These are phyloP conservation scores for Cyprinodon brontotheroides DNA, from an alignment of 2,113 vertebrate species.

Conservation along the genomic window DNA sequence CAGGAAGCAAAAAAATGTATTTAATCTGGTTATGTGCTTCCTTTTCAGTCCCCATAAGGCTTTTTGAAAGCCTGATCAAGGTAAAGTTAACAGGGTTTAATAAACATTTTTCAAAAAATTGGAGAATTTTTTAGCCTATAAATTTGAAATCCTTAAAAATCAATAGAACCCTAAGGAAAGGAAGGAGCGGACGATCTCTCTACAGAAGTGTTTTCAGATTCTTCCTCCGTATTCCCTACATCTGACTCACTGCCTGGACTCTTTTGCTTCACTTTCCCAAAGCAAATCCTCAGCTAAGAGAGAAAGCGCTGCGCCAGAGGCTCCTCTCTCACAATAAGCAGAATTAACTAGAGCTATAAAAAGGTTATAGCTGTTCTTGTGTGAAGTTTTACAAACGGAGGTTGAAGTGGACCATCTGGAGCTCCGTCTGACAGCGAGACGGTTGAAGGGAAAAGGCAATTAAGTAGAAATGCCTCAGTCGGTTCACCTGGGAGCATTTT, in stretches of 20 bases:
- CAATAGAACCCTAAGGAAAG: too few species aligned
- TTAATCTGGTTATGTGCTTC: background rate
- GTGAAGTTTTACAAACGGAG: slow-evolving; percentile 28
- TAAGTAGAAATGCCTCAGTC: slow-evolving; percentile 36
- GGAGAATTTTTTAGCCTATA: too few species aligned
- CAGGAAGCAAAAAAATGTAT: background rate
- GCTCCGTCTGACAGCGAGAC: slow-evolving; percentile 9
- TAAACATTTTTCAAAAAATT: too few species aligned
- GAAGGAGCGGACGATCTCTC: too few species aligned
- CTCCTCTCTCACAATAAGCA: slow-evolving; percentile 3
- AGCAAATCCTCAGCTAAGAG: background rate
- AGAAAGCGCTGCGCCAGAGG: slow-evolving; percentile 17
- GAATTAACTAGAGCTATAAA: background rate
- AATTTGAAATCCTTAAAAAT: too few species aligned
- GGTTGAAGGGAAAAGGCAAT: slow-evolving; percentile 60
- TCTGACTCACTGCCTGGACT: slow-evolving; percentile 16
- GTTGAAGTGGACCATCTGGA: slow-evolving; percentile 40
- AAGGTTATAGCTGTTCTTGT: slow-evolving; percentile 1
- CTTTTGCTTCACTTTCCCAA: background rate
- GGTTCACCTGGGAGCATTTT: slow-evolving; percentile 43
- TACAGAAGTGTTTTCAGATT: background rate
- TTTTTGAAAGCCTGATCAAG: background rate
- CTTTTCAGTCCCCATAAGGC: too few species aligned
- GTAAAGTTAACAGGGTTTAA: background rate
- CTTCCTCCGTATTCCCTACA: background rate